Base-by-base conservation (phyloP, 1,140 invertebrate species). In the Drosophila lini region DNA sequence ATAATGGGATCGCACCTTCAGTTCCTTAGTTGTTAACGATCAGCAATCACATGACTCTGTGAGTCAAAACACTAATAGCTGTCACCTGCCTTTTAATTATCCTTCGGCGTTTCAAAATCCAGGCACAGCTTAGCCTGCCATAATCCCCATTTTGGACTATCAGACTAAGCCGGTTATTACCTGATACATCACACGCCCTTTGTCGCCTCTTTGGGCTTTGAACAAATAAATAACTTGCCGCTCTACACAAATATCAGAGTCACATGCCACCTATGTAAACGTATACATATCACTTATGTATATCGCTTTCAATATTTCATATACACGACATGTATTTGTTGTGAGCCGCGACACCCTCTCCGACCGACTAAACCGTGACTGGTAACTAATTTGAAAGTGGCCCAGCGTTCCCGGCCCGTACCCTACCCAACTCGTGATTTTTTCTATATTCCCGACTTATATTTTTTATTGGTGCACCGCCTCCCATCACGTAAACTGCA, bases 351-450 rank as follows among this genome's bases (percentile, higher is more conserved):
- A 50, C 58, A 31, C 55, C 15, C 13, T 2, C 22, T 10, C 22
- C 16, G 45, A 10, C 41, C 70, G 59, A 45, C 84, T 88, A 67
- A 55, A 68, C 63, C 59, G 55, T 77, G 71, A 73, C 65, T 63
- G 61, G 50, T 71, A 78, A 88, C 83, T 88, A 88, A 88, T 88
- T 88, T 89, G 74, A 75, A 67, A 77, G 65, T 74, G 59, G 48
- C 70, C 63, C 53, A 22, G 16, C 48, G 34, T 31, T 16, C 47
- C 47, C 31, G 25, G n/a, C 47, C 47, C 31, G 25, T 16, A 34
- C 16, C 22, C 15, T 16, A 5, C 28, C 22, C 16, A 9, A 34
- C 52, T 65, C 47, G 53, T 32, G 59, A 62, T 80, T 76, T 80
- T 47, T 73, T 65, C 57, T 60, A 57, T 74, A 62, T 60, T 70